Conservation (phyloP, 2,888 invertebrate genomes). For the Drosophila histrio region DNA sequence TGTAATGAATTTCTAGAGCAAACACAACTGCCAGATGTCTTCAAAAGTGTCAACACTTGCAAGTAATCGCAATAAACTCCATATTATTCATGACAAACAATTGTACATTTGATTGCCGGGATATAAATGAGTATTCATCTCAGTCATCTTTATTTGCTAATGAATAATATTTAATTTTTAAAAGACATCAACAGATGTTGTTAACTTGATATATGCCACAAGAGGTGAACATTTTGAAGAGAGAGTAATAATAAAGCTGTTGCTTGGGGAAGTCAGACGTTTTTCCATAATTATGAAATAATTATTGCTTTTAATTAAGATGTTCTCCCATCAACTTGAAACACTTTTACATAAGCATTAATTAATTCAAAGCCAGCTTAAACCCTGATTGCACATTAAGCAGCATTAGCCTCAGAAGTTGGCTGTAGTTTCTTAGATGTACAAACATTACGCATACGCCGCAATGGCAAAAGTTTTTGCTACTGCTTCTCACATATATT, state of each 20-base stretch:
- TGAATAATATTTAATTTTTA: constrained; percentile 13
- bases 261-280: neutral
- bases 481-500: neutral
- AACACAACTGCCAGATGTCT: constrained; percentile 26
- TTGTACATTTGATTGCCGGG: neutral
- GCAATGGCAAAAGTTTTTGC: constrained; percentile 18
- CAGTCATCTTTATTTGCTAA: constrained; percentile 14
- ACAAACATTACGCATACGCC: constrained; percentile 46
- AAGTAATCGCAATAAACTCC: constrained; percentile 8
- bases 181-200: constrained; percentile 23
- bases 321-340: neutral
- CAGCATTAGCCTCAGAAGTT: constrained; percentile 24
- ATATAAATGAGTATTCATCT: neutral
- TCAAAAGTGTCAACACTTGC: constrained; percentile 45
- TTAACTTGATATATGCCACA: neutral
- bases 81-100: constrained; percentile 13
- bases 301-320: neutral
- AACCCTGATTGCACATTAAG: neutral
- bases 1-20: constrained; percentile 31
- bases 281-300: too few relatives aligned
- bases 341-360: constrained; percentile 18
- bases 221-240: neutral
- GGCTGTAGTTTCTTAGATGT: constrained; percentile 23
- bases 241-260: neutral
- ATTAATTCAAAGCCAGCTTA: constrained; percentile 26